Evolutionary conservation across 2,113 vertebrate genomes (phyloP), one percentile per base, ranked within the genome.

Genomic region (Cynoglossus semilaevis): DNA sequence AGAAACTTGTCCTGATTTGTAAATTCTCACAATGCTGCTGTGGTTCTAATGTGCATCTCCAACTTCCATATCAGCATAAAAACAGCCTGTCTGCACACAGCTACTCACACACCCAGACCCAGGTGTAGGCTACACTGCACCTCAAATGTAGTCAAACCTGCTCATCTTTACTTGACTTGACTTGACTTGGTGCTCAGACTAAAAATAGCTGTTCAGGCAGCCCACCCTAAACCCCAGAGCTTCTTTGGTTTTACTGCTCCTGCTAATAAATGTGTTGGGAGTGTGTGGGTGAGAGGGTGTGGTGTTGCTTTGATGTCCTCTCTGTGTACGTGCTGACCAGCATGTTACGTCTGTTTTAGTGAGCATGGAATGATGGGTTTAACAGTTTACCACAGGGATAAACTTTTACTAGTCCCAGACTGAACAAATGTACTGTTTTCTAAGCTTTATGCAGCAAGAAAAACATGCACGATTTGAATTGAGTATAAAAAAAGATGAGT

Each of bases 181-280:
- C 42, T 48, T 41, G 14, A 49, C n/a, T 46, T 41, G 12, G 36
- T 48, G 9, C 41, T 14, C 16, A 49, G 40, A 1, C 40, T 71
- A 43, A 63, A 84, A 58, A 49, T 59, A 54, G 10, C 19, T 16
- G 16, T 3, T 44, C 17, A 18, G 15, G 14, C 29, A 61, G 17
- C 36, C 51, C 13, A 16, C 37, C 37, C 40, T 49, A 59, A 65
- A 52, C 9, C 36, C 40, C 54, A 9, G 55, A 9, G 11, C 77
- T 59, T 58, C n/a, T 75, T 76, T 76, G 81, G 81, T 81, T 88
- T 86, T 79, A 62, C 72, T 72, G 41, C 35, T 54, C 62, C 51
- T 15, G 66, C 55, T 70, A 67, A 71, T 87, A 79, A 64, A 59
- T 63, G 65, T 37, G 43, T 10, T 7, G 18, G 56, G 22, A 35